Percentiles rank a stretch among this genome's conserved stretches.
Evolutionary conservation across 2,888 invertebrate species (phyloP).

Genomic region (Caenorhabditis drosophilae): DNA sequence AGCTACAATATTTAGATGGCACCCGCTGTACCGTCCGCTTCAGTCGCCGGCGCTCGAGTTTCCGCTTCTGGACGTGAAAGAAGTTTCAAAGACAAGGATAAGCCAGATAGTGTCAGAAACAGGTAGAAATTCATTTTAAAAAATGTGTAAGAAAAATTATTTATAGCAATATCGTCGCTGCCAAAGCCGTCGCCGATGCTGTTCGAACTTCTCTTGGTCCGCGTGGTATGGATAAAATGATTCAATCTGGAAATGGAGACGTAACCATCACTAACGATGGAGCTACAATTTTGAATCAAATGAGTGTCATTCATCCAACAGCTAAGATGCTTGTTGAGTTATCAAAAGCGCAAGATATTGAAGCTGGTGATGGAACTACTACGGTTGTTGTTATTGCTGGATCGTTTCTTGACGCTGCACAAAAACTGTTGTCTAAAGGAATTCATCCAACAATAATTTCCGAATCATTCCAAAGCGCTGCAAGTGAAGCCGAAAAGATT

Average conservation of each 20-base stretch:
- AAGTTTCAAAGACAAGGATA: slow-evolving; percentile 74
- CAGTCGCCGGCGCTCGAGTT: slow-evolving; percentile 25
- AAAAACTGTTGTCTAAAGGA: slow-evolving; percentile 84
- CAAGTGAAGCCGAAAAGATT: slow-evolving; percentile 79
- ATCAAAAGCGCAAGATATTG: slow-evolving; percentile 93
- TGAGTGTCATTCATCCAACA: slow-evolving; percentile 96
- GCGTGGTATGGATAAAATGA: slow-evolving; percentile 99
- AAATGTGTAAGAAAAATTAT: background rate
- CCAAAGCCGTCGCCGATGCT: slow-evolving; percentile 96
- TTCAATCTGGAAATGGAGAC: slow-evolving; percentile 93
- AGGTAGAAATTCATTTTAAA: slow-evolving; percentile 24
- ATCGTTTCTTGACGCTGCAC: slow-evolving; percentile 89
- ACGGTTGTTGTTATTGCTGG: slow-evolving; percentile 95
- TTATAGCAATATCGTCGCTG: slow-evolving; percentile 92
- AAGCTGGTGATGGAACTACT: slow-evolving; percentile 99
- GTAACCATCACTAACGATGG: slow-evolving; percentile 99
- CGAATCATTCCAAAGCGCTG: slow-evolving; percentile 89
- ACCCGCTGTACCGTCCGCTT: slow-evolving; percentile 33
- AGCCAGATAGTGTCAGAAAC: slow-evolving; percentile 76
- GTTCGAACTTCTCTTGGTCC: slow-evolving; percentile 98
- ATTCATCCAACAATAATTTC: slow-evolving; percentile 97
- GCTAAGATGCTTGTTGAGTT: slow-evolving; percentile 99
- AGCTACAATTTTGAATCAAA: slow-evolving; percentile 97
- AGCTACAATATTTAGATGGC: slow-evolving; percentile 45
- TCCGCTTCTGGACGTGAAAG: slow-evolving; percentile 49